Base-by-base conservation (phyloP, 2,888 invertebrate species). In the Apotomis capreana region DNA sequence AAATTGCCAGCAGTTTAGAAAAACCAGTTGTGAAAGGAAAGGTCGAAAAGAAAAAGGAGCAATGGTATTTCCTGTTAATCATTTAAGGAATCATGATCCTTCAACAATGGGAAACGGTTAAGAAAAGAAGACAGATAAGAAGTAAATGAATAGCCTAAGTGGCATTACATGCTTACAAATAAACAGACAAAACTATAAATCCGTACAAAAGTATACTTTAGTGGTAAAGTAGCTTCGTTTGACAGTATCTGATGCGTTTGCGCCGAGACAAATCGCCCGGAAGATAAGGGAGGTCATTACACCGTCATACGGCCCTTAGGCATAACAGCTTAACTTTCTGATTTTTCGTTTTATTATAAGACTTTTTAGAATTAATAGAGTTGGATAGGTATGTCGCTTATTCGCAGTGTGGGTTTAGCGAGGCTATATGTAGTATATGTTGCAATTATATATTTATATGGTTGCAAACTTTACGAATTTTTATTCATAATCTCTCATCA, bases 241-340 rank as follows among this genome's bases (percentile, higher is more conserved):
- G 67, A 37, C 67, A 57, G 59, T 63, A 72, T 72, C 68, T 58
- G 67, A 70, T 70, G 63, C 52, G 62, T 63, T 68, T 54, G 58
- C 68, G 68, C 55, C 71, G 67, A 64, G 64, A 72, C 72, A 72
- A 72, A 72, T 72, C 58, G 72, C 15, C 52, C 63, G 58, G 52
- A 62, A 72, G 72, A 72, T 72, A 72, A 72, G 68, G 13, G 54
- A 72, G 72, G 72, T 72, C 72, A 37, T 72, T 72, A 71, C 67
- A 68, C 68, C 46, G 61, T 60, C 55, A 55, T 12, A 46, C 49
- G 15, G 55, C n/a, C 44, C 54, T 52, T 12, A 55, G 6, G 0
- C 44, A 26, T 5, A 37, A 58, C 5, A n/a, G 37, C 36, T 55
- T 46, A 65, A 65, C 26, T n/a, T n/a, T 4, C 65, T 10, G 6